These are phyloP conservation scores for Propithecus coquereli DNA, from an alignment of 2,113 vertebrate species.

Conservation along the genomic window DNA sequence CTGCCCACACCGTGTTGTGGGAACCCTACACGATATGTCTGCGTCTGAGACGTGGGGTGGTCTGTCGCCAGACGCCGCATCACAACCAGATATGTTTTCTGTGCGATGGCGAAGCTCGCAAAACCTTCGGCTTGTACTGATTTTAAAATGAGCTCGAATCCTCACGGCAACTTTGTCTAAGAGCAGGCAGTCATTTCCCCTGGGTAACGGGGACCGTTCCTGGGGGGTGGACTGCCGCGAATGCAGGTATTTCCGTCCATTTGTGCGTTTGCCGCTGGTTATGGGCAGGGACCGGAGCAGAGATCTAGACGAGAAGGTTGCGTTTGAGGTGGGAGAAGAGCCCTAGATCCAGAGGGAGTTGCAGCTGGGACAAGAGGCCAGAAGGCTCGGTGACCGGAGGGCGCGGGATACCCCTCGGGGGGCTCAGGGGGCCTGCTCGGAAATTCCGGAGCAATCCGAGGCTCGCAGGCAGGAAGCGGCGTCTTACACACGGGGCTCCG, in stretches of 20 bases:
- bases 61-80: neutral
- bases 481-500: neutral
- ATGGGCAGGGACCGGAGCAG: neutral
- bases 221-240: neutral
- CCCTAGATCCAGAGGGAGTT: neutral
- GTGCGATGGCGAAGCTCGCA: conserved; percentile 35
- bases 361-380: neutral
- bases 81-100: conserved; percentile 33
- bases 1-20: conserved; percentile 34
- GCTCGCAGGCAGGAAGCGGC: neutral
- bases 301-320: neutral
- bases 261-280: neutral
- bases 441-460: neutral
- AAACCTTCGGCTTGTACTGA: neutral
- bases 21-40: conserved; percentile 27
- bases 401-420: neutral
- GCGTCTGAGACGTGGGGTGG: conserved; percentile 28
- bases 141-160: conserved; percentile 44
- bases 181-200: rapidly evolving
- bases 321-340: neutral
- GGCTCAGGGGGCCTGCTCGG: neutral
- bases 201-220: neutral
- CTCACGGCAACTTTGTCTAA: rapidly evolving
- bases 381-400: neutral
- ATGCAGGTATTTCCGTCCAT: neutral